These are phyloP conservation scores for Maccullochella peelii DNA, from an alignment of 2,113 vertebrate species.

Conservation along the genomic window DNA sequence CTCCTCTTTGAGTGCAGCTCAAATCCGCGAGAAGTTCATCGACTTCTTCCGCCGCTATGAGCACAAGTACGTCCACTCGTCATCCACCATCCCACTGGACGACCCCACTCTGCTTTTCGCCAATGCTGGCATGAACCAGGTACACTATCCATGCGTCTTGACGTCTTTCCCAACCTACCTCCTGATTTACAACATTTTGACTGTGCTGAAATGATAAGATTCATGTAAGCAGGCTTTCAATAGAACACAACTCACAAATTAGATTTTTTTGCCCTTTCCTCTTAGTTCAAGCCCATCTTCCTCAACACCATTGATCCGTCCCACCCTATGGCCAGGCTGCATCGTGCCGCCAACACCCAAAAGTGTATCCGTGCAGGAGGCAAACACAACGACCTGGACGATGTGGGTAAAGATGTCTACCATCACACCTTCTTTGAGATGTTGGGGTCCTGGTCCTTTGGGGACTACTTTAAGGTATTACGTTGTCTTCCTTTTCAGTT, in stretches of 20 bases:
- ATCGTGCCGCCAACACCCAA: conserved; percentile 95
- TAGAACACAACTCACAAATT: background rate
- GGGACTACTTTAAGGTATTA: conserved; percentile 97
- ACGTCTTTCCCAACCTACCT: too few relatives aligned
- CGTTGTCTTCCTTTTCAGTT: background rate
- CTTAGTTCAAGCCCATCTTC: conserved; percentile 97
- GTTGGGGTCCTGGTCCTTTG: conserved; percentile 99
- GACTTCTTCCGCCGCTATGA: conserved; percentile 91
- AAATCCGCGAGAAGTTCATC: conserved; percentile 95
- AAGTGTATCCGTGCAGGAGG: conserved; percentile 98
- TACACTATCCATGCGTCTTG: conserved; percentile 50
- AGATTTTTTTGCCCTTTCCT: background rate
- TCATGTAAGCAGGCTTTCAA: background rate
- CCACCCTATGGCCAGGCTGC: conserved; percentile 93
- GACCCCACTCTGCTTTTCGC: conserved; percentile 98
- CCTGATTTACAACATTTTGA: background rate
- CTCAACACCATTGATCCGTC: conserved; percentile 97
- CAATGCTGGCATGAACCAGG: conserved; percentile 99
- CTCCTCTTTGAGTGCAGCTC: conserved; percentile 85
- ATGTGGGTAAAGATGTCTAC: conserved; percentile 98
- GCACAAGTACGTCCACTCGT: conserved; percentile 96
- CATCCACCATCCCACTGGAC: conserved; percentile 92
- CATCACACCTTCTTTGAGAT: conserved; percentile 99
- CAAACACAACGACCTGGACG: conserved; percentile 98
- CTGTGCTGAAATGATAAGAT: background rate